Evolutionary conservation across 2,113 vertebrate species (phyloP), one percentile per base, ranked within the genome.

Genomic region (Zosterops hypoxanthus): DNA sequence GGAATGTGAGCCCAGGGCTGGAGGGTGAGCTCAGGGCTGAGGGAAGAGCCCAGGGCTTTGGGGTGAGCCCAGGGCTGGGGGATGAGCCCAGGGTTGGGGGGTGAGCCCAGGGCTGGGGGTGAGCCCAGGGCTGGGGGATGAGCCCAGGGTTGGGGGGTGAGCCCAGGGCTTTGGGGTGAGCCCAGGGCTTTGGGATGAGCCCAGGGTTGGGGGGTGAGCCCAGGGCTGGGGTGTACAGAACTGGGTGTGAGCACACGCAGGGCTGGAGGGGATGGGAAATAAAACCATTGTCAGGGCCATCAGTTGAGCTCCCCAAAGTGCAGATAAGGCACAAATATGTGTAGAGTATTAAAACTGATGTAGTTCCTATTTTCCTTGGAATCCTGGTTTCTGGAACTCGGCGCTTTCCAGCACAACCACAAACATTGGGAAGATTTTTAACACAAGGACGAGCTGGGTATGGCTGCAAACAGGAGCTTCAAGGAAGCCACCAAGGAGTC

Each of bases 241-340:
- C 2, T 8, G 76, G n/a, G 3, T 21, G 33, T 9, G 1, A 24
- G 44, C 4, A 2, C 2, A 0, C 5, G 33, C 46, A 16, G 14
- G 63, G 59, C 19, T 9, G 6, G 24, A 65, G 50, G 65, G 31
- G 46, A 8, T 13, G 46, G 42, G 29, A 24, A 24, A 9, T 14
- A 22, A 22, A 25, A 34, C 2, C 2, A 0, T 31, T 14, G 17
- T 10, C 11, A 0, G 0, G 24, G n/a, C 49, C 13, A 0, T 6
- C 44, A 56, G 42, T 0, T 33, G 71, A 68, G 71, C 44, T 49
- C 63, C 55, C 31, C 10, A 7, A 29, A 31, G 60, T 14, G 3
- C 71, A 55, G 50, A 11, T 36, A 52, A 41, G 23, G 44, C 61
- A n/a, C 26, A 53, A 9, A 39, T 56, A 18, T 3, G 13, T 29